A percentile compares a stretch with the other conserved stretches of the same genome.
Evolutionary conservation across 2,888 invertebrate genomes (phyloP).

Genomic region (Linyphia triangularis): DNA sequence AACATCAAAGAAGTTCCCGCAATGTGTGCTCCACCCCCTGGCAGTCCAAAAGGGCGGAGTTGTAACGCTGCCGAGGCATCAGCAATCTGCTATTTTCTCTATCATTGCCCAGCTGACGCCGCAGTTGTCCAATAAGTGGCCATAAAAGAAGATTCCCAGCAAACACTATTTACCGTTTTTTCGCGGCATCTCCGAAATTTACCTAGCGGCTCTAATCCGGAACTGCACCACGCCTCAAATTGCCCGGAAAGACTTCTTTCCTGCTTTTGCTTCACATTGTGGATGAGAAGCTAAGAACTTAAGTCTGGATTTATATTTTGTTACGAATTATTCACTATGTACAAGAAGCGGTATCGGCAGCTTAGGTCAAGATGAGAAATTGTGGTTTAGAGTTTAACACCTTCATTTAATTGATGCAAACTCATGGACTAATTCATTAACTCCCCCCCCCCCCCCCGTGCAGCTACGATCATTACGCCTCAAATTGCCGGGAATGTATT

Average conservation of each 20-base stretch:
- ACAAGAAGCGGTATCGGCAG: too few relatives aligned
- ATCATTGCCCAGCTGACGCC: constrained; percentile 61
- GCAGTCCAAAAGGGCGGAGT: constrained; percentile 37
- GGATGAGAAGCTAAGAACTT: too few relatives aligned
- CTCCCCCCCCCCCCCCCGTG: too few relatives aligned
- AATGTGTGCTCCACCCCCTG: not conserved
- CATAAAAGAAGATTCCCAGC: not conserved
- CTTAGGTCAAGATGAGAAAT: too few relatives aligned
- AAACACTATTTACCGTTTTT: constrained; percentile 10
- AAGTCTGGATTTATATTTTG: too few relatives aligned
- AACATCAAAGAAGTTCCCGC: not conserved
- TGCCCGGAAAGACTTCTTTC: not conserved
- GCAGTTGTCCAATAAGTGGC: constrained; percentile 57
- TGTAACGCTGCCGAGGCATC: constrained; percentile 20
- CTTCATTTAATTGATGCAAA: too few relatives aligned
- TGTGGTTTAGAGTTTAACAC: too few relatives aligned
- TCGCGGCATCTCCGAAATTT: constrained; percentile 4
- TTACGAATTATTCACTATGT: too few relatives aligned
- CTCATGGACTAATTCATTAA: too few relatives aligned
- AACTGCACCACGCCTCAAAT: not conserved
- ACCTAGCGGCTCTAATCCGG: not conserved
- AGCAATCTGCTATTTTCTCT: constrained; percentile 64
- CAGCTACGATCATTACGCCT: too few relatives aligned
- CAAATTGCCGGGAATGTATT: too few relatives aligned
- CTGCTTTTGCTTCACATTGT: not conserved